A percentile compares a stretch with the other conserved stretches of the same genome.
These are phyloP conservation scores for Pachliopta kotzebuea DNA, from an alignment of 2,888 invertebrate genomes.

Conservation along the genomic window DNA sequence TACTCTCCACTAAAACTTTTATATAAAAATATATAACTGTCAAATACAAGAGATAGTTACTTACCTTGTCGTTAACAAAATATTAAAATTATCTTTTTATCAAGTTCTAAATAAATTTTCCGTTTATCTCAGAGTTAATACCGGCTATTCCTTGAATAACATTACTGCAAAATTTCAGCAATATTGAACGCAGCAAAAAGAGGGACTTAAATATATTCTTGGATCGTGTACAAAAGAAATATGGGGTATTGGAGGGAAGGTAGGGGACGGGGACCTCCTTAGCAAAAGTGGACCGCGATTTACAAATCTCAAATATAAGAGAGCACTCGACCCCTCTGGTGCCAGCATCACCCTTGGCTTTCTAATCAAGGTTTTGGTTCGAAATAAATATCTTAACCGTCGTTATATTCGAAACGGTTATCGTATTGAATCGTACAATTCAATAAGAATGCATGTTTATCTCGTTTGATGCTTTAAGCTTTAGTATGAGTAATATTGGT, in stretches of 20 bases:
- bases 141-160: conserved; percentile 1
- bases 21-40: too few species aligned
- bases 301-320: conserved; percentile 65
- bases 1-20: too few species aligned
- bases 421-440: background rate
- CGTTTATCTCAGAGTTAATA: background rate
- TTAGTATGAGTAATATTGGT: background rate
- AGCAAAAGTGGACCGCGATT: conserved; percentile 57
- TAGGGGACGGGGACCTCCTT: conserved; percentile 48
- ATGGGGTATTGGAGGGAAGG: conserved; percentile 39
- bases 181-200: conserved; percentile 17
- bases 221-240: conserved; percentile 49
- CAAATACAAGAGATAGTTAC: too few species aligned
- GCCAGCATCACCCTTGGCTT: conserved; percentile 41
- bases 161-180: conserved; percentile 14
- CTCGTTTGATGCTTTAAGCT: background rate
- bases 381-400: conserved; percentile 19
- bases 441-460: background rate
- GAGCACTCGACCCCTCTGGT: conserved; percentile 56
- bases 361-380: conserved; percentile 40
- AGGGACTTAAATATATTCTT: conserved; percentile 38
- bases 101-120: background rate
- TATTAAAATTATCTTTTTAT: background rate
- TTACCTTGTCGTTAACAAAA: background rate
- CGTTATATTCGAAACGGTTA: background rate